Evolutionary conservation across 2,113 vertebrate genomes (phyloP).

Genomic region (Alaudala cheleensis): DNA sequence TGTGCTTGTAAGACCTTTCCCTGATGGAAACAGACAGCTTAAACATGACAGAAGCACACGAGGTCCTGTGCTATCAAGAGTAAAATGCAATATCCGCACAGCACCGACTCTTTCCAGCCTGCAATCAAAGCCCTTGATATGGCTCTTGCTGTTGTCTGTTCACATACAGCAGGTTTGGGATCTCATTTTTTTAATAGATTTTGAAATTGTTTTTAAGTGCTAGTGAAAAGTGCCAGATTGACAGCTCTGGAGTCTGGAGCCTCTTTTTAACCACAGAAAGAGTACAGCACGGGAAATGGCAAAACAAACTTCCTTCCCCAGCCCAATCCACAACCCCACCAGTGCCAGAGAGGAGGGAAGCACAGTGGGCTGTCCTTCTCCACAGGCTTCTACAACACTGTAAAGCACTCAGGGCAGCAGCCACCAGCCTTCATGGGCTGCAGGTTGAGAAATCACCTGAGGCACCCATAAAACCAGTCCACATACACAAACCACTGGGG

Average conservation of each 20-base stretch:
- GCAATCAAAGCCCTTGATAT: background rate
- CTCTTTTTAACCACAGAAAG: background rate
- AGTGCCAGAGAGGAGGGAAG: background rate
- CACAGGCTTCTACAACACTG: rapidly evolving
- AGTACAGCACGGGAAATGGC: background rate
- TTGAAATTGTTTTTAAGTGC: conserved; percentile 30
- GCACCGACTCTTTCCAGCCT: background rate
- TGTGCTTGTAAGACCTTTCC: conserved; percentile 44
- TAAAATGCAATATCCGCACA: conserved; percentile 42
- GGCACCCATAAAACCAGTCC: background rate
- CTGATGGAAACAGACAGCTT: conserved; percentile 74
- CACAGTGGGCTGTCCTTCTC: background rate
- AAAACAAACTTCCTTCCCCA: background rate
- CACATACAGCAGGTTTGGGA: background rate
- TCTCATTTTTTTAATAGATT: background rate
- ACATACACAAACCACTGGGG: background rate
- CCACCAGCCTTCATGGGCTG: background rate
- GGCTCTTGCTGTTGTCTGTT: conserved; percentile 2
- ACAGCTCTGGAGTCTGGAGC: conserved; percentile 21
- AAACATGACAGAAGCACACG: conserved; percentile 53
- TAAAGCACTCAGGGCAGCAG: background rate
- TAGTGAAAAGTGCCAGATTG: conserved; percentile 60
- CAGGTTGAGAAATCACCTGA: background rate
- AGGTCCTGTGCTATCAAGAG: conserved; percentile 21
- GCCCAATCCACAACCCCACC: rapidly evolving